These are phyloP conservation scores for Karalla daura DNA, from an alignment of 2,797 vertebrate species.

Conservation along the genomic window DNA sequence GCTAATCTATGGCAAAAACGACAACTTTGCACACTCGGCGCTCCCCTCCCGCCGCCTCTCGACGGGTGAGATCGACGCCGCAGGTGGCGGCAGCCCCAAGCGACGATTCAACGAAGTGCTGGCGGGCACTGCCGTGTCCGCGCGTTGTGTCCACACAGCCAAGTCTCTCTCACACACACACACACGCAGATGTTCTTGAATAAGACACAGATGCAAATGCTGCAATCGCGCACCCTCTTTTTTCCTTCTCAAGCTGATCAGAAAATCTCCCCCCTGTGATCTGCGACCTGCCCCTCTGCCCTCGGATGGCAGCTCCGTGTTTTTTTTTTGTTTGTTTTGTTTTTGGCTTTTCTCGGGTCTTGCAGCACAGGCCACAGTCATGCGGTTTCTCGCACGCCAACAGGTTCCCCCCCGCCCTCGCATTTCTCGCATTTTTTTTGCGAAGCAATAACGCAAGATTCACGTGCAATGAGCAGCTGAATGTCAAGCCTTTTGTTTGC, in stretches of 20 bases:
- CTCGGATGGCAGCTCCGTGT: not conserved
- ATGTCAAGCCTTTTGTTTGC: constrained; percentile 21
- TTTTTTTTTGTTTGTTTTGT: no score
- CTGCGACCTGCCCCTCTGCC: constrained; percentile 1
- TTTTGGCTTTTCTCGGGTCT: constrained; percentile 9
- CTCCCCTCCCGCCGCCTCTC: constrained; percentile 36
- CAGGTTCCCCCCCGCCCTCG: not conserved
- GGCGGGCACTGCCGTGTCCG: constrained; percentile 51
- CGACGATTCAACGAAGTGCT: constrained; percentile 72
- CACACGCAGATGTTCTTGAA: constrained; percentile 33
- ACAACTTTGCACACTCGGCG: constrained; percentile 57
- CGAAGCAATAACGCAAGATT: constrained; percentile 16
- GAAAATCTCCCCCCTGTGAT: not conserved
- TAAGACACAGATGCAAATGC: constrained; percentile 33
- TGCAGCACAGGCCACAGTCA: constrained; percentile 13
- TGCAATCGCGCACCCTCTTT: constrained; percentile 22
- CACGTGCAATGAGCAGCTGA: constrained; percentile 10
- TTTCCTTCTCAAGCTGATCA: not conserved
- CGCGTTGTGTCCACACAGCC: constrained; percentile 40
- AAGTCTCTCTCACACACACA: constrained; percentile 17
- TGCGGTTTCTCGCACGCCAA: constrained; percentile 1
- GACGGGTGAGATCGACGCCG: constrained; percentile 65
- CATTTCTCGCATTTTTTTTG: constrained; percentile 2
- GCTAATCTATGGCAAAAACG: constrained; percentile 68
- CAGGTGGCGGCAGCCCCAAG: constrained; percentile 68